Base-by-base conservation (phyloP, 2,888 invertebrate genomes). In the Phragmatobia fuliginosa region DNA sequence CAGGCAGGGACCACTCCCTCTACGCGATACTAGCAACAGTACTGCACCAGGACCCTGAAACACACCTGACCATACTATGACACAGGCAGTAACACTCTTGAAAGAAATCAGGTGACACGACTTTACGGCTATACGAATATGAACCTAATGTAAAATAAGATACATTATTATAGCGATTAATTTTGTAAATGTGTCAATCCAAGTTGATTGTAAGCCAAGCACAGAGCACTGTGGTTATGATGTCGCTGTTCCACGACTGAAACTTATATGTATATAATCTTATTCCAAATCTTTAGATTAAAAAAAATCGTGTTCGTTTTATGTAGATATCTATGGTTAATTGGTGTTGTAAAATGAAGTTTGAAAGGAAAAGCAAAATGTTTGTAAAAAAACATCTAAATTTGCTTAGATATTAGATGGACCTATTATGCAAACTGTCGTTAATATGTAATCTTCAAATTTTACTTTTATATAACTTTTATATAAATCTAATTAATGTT, bases 21-120 rank as follows among this genome's bases (percentile, higher is more conserved):
- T 86, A 91, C 87, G 90, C 92, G 33, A 86, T 88, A 2, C 87
- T 94, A 11, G 75, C 82, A 14, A 83, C 90, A 33, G 87, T 88
- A 8, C 52, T 88, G n/a, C 89, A 89, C 49, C 85, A 90, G 81
- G 91, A 90, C 86, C 73, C 85, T n/a, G 85, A 83, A 49, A 74
- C 88, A 21, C 91, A 94, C 82, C 87, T 21, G 11, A 36, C 41
- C 18, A 14, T 38, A 38, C n/a, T n/a, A n/a, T n/a, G n/a, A n/a
- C n/a, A n/a, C n/a, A n/a, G n/a, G n/a, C n/a, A n/a, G 7, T 33
- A 7, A 33, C 33, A 33, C 33, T 38, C 25, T 25, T 5, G 10
- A 63, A 8, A 49, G 49, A 6, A 11, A n/a, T 21, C 62, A 62
- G 45, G n/a, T 21, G 21, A 21, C 62, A 45, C 38, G 28, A 16